Evolutionary conservation across 2,113 vertebrate genomes (phyloP), one percentile per base, ranked within the genome.

Genomic region (Salvelinus sp.): DNA sequence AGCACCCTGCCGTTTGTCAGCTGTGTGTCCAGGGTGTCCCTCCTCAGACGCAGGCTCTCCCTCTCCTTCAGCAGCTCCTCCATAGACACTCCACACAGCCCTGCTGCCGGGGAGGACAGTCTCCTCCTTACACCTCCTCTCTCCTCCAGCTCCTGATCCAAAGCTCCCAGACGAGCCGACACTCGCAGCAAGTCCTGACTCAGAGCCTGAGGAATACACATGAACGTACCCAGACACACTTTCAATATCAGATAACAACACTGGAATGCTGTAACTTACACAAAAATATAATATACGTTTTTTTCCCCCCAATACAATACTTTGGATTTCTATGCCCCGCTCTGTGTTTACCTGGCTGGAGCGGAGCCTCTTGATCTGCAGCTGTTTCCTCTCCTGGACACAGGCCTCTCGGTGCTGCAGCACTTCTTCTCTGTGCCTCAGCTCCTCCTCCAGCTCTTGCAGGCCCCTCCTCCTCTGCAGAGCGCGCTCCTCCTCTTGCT

Each of bases 401-500:
- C 95, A 90, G 12, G 87, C 87, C 88, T 97, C 95, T 76, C 95
- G 95, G 81, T 90, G 94, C 25, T 87, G 86, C 73, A 96, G 73
- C 64, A 96, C 93, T 75, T 93, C 93, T 88, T 96, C 94, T 76
- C 93, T 93, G 82, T 92, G 95, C 88, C 89, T 95, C 83, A 95
- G 88, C 78, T 97, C 96, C 83, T 95, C 94, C 83, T 96, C 91
- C 79, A 97, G 88, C 83, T 94, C 90, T 81, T 87, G 90, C 82
- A 96, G 79, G 73, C 93, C 91, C 78, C 92, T 94, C 70, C 92
- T 92, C 72, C 94, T 93, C 77, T 92, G 93, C 72, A 98, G 87
- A 83, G 94, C 93, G 79, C 84, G 91, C 85, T 97, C 96, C 73
- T 96, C 93, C 86, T 96, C 95, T 86, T 96, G 93, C 87, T 96